A percentile compares a stretch with the other conserved stretches of the same genome.
Evolutionary conservation across 2,888 invertebrate genomes (phyloP).

Genomic region (Prosopocoilus inquinatus): DNA sequence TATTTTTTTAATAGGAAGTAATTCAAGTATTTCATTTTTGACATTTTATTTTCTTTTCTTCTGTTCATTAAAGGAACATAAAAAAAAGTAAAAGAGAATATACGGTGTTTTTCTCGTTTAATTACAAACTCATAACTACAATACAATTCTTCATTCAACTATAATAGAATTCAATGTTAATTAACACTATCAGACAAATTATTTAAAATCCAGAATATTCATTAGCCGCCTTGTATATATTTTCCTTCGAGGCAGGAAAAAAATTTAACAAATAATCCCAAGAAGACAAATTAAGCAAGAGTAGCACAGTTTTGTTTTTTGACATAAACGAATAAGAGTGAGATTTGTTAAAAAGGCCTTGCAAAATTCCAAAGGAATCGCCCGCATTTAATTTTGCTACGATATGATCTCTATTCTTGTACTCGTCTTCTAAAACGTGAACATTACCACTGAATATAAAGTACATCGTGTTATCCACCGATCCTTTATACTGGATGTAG

Average conservation of each 20-base stretch:
- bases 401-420: constrained; percentile 11
- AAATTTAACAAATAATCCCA: constrained; percentile 26
- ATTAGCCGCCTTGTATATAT: constrained; percentile 8
- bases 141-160: no score
- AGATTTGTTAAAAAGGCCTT: constrained; percentile 21
- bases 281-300: constrained; percentile 13
- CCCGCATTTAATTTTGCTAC: constrained; percentile 6
- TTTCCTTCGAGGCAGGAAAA: constrained; percentile 23
- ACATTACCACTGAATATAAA: constrained; percentile 24
- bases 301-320: constrained; percentile 6
- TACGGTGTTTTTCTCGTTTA: no score
- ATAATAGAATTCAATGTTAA: no score
- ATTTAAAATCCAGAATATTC: not conserved
- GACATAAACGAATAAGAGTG: constrained; percentile 24
- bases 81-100: no score
- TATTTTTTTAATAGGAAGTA: no score
- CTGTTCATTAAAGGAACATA: no score
- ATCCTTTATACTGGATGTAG: constrained; percentile 25
- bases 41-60: no score
- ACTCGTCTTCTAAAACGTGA: constrained; percentile 15
- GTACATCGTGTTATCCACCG: constrained; percentile 26
- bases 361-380: constrained; percentile 22
- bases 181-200: no score
- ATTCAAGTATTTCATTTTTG: no score
- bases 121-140: no score